Evolutionary conservation across 2,888 invertebrate species (phyloP), one percentile per base, ranked within the genome.

Genomic region (Bimastos eiseni): DNA sequence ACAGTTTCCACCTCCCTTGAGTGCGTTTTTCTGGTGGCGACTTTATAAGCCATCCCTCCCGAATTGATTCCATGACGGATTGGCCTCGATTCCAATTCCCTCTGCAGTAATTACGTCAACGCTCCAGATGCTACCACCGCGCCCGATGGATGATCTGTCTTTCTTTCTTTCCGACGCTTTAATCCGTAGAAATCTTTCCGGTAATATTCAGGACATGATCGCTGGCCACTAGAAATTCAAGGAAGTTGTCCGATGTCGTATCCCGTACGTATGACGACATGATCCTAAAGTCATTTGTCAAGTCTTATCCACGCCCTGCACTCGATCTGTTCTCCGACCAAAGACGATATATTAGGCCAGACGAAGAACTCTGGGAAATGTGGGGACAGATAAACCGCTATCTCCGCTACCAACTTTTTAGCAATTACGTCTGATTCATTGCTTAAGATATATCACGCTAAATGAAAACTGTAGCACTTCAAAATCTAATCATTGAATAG

Each of bases 31-130:
- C 89, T 21, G 89, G 89, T 34, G 89, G 89, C 49, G 89, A 89
- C 44, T 89, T 89, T 41, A 89, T 49, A 34, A 89, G 37, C 89
- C 89, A 89, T 41, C 89, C 89, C 89, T 89, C 89, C 33, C 89
- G 44, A n/a, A 89, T 89, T 37, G 89, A 89, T 37, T 89, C 89
- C 89, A 89, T 89, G 49, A 44, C 89, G n/a, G 17, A 34, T 30
- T 41, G 33, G 36, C 37, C 30, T 1, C 70, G 70, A n/a, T 70
- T 30, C 70, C 70, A n/a, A 70, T 70, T 70, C 70, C 70, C 70
- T 70, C 30, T 70, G 30, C 70, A n/a, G 70, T 70, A 70, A 70
- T 70, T 70, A 88, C 88, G 88, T 88, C 88, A 88, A 37, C 88
- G 38, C 88, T 88, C 34, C 37, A 37, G 88, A 88, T 38, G 88